Evolutionary conservation across 2,888 invertebrate genomes (phyloP).

Genomic region (Seira musarum): DNA sequence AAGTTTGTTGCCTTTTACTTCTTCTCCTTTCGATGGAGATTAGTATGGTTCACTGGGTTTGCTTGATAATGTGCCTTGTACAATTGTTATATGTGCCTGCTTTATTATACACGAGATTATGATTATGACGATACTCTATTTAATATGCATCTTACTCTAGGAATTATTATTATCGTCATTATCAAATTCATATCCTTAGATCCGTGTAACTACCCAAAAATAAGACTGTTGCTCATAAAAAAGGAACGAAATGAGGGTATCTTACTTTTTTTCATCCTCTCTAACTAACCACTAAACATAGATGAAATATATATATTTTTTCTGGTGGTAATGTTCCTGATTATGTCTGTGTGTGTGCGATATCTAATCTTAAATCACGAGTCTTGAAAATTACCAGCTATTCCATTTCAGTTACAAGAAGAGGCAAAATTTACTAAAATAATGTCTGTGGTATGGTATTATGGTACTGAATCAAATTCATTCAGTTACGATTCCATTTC

Average conservation of each 20-base stretch:
- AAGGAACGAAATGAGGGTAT: conserved; percentile 20
- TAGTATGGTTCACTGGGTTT: conserved; percentile 55
- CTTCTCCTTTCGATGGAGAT: conserved; percentile 43
- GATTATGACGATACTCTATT: not conserved
- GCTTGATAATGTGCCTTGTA: conserved; percentile 57
- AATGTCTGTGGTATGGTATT: not conserved
- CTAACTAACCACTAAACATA: no score
- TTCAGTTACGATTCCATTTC: not conserved
- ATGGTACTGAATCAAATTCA: not conserved
- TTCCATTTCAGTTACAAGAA: conserved; percentile 32
- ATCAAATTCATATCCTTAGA: conserved; percentile 49
- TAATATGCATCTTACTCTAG: not conserved
- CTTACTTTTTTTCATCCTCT: no score
- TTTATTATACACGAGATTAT: not conserved
- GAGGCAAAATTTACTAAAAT: no score
- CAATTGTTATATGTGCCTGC: not conserved
- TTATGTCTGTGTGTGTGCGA: not conserved
- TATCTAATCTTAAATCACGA: conserved; percentile 48
- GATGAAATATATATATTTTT: conserved; percentile 33
- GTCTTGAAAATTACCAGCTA: conserved; percentile 47
- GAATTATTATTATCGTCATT: conserved; percentile 37
- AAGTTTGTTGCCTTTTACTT: conserved; percentile 41
- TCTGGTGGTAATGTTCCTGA: not conserved
- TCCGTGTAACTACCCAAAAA: conserved; percentile 30
- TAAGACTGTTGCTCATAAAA: no score